Evolutionary conservation across 2,113 vertebrate species (phyloP).

Genomic region (Phoenicopterus ruber): DNA sequence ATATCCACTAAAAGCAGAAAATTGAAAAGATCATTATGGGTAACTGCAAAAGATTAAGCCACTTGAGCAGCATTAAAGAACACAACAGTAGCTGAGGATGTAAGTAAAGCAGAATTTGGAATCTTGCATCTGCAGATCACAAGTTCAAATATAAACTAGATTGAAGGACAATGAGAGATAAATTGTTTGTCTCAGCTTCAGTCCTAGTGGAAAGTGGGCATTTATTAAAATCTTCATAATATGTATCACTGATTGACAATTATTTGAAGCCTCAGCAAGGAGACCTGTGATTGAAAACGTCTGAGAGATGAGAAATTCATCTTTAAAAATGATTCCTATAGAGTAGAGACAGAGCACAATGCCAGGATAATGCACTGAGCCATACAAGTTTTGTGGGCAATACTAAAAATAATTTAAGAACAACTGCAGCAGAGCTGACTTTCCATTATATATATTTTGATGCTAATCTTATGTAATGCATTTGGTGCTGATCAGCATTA

Average conservation of each 20-base stretch:
- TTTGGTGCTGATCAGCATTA: slow-evolving; percentile 65
- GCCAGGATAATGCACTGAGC: neutral
- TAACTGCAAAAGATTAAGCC: neutral
- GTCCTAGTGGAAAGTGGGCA: neutral
- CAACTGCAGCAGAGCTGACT: slow-evolving; percentile 32
- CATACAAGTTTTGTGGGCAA: slow-evolving; percentile 6
- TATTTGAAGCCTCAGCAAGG: neutral
- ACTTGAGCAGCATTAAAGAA: neutral
- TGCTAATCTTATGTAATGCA: slow-evolving; percentile 57
- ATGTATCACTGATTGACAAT: neutral
- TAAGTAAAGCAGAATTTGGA: neutral
- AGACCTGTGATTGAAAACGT: neutral
- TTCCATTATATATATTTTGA: slow-evolving; percentile 60
- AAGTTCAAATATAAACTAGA: neutral
- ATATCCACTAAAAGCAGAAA: neutral
- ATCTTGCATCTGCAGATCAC: neutral
- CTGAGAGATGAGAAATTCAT: neutral
- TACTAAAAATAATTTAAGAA: slow-evolving; percentile 56
- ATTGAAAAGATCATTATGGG: neutral
- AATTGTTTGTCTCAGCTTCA: neutral
- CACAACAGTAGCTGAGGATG: neutral
- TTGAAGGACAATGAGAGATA: neutral
- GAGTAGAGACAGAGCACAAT: neutral
- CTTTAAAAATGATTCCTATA: neutral
- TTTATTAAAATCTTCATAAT: neutral